Evolutionary conservation across 2,797 vertebrate species (phyloP).

Genomic region (Apodemus agrarius): DNA sequence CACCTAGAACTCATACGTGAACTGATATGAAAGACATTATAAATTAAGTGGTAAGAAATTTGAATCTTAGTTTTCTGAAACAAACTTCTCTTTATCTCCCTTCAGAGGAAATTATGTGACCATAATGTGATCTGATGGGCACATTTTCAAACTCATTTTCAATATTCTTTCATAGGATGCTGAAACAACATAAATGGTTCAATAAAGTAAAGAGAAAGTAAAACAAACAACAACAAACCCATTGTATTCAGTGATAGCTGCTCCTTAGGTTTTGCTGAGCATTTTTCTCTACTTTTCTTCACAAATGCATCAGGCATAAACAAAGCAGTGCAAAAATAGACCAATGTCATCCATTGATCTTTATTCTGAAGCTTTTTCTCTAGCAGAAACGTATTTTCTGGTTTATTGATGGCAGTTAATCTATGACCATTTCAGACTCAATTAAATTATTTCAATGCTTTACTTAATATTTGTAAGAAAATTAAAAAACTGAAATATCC

Average conservation of each 20-base stretch:
- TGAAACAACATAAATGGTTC: background rate
- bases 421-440: background rate
- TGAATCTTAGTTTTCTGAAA: background rate
- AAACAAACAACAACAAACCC: background rate
- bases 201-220: background rate
- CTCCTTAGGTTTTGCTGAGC: background rate
- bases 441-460: conserved; percentile 50
- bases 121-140: background rate
- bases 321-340: conserved; percentile 9
- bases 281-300: background rate
- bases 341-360: background rate
- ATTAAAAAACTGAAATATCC: conserved; percentile 27
- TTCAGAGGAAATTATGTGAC: background rate
- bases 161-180: background rate
- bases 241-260: background rate
- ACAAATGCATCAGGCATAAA: conserved; percentile 11
- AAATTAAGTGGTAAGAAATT: background rate
- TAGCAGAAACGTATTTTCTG: conserved; percentile 45
- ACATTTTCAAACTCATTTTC: conserved; percentile 25
- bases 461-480: conserved; percentile 51
- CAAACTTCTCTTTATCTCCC: background rate
- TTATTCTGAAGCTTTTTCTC: conserved; percentile 50
- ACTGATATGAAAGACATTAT: background rate
- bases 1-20: background rate
- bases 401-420: conserved; percentile 31